phyloP scores from a whole-genome alignment of 2,888 invertebrate species.

The Lysandra coridon region DNA sequence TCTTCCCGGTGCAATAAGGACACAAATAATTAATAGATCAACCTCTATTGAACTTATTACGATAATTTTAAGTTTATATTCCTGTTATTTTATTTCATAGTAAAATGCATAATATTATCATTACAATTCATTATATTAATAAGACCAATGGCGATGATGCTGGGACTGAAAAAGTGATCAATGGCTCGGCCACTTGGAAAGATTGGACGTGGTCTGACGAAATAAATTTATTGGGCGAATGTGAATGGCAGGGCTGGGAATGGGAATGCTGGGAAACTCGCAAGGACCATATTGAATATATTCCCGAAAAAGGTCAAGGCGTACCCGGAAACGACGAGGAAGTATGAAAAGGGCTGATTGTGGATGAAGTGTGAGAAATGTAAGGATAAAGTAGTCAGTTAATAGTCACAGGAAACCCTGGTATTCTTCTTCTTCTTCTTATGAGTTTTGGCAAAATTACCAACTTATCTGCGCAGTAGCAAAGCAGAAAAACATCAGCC shows the following conservation, averaged over 20 bases:
- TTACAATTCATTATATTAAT: background rate
- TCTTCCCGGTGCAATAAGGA: no score
- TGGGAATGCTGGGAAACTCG: no score
- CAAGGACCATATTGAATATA: slow-evolving; percentile 3
- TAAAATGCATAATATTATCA: no score
- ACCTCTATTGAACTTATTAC: no score
- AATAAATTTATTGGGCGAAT: slow-evolving; percentile 6
- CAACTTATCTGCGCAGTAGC: background rate
- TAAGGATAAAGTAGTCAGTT: background rate
- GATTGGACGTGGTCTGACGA: background rate
- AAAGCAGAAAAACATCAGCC: no score
- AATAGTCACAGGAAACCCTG: background rate
- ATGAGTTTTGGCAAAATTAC: background rate
- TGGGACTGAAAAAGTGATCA: background rate
- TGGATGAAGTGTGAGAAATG: slow-evolving; percentile 3
- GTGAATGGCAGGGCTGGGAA: slow-evolving; percentile 1
- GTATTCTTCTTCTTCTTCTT: no score
- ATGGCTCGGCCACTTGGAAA: background rate
- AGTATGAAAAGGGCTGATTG: background rate
- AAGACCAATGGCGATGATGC: background rate
- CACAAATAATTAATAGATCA: no score
- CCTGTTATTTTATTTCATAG: no score
- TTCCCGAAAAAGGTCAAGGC: slow-evolving; percentile 1
- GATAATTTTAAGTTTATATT: no score
- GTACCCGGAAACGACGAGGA: background rate